These are phyloP conservation scores for Hippocampus abdominalis DNA, from an alignment of 2,113 vertebrate genomes.

Conservation along the genomic window DNA sequence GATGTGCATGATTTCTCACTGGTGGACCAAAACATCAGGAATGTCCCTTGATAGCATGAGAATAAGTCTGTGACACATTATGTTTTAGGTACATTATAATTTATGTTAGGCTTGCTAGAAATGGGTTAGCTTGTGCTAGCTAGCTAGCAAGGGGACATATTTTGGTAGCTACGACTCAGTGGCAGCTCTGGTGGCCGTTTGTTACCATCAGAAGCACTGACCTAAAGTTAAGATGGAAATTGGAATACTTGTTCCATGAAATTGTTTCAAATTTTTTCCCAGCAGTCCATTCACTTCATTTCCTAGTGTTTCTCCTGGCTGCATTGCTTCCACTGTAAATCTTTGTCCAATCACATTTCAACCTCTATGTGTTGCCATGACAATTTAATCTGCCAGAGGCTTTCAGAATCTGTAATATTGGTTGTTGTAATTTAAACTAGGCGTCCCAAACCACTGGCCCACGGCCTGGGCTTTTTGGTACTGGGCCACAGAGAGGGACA, in stretches of 20 bases:
- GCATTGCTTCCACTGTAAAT: neutral
- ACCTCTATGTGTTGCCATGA: neutral
- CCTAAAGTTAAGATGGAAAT: no score
- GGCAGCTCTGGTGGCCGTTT: no score
- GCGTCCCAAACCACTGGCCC: no score
- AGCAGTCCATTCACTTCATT: no score
- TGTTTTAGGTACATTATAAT: neutral
- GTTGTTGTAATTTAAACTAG: neutral
- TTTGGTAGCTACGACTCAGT: neutral
- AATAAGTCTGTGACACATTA: neutral
- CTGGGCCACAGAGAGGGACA: no score
- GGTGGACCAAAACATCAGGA: neutral
- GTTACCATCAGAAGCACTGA: no score
- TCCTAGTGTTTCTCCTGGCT: no score
- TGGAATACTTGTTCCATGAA: no score
- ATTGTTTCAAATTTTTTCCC: no score
- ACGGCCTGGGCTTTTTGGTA: no score
- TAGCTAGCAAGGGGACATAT: neutral
- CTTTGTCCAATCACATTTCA: neutral
- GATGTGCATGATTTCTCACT: conserved; percentile 14
- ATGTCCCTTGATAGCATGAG: neutral
- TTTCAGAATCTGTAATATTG: neutral
- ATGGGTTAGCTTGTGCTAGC: no score
- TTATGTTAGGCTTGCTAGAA: no score
- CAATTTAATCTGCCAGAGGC: neutral